Evolutionary conservation across 2,113 vertebrate species (phyloP).

Genomic region (Bettongia penicillata): DNA sequence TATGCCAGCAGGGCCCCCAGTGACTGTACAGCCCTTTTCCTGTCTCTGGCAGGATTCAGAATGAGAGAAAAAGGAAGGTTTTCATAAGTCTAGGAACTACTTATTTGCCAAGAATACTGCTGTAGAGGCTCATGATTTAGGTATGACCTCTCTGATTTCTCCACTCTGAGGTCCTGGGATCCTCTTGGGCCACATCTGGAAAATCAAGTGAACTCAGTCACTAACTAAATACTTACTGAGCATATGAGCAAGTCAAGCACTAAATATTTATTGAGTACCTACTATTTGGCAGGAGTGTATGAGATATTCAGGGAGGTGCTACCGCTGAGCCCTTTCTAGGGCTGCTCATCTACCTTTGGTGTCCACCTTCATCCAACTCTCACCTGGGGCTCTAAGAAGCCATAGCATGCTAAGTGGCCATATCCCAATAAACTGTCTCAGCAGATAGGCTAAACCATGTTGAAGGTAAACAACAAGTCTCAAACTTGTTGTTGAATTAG

Average conservation of each 20-base stretch:
- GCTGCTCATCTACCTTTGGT: background rate
- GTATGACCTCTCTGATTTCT: background rate
- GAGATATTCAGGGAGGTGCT: background rate
- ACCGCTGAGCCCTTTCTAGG: too few relatives aligned
- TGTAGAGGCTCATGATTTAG: background rate
- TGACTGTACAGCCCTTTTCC: background rate
- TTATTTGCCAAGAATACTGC: background rate
- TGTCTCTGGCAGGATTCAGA: background rate
- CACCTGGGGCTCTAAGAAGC: background rate
- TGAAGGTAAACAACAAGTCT: background rate
- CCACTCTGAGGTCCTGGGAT: background rate
- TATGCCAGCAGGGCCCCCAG: background rate
- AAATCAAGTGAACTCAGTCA: background rate
- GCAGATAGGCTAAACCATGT: background rate
- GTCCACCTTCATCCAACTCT: background rate
- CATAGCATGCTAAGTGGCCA: background rate
- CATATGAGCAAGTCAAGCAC: background rate
- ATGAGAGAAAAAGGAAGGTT: background rate
- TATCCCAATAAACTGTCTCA: background rate
- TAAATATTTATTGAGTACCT: background rate
- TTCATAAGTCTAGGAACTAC: background rate
- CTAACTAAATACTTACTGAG: background rate
- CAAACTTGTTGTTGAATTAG: too few relatives aligned
- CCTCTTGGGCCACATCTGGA: background rate
- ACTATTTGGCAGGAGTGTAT: background rate